A percentile compares a stretch with the other conserved stretches of the same genome.
Evolutionary conservation across 2,797 vertebrate genomes (phyloP).

Genomic region (Taenioides sp.): DNA sequence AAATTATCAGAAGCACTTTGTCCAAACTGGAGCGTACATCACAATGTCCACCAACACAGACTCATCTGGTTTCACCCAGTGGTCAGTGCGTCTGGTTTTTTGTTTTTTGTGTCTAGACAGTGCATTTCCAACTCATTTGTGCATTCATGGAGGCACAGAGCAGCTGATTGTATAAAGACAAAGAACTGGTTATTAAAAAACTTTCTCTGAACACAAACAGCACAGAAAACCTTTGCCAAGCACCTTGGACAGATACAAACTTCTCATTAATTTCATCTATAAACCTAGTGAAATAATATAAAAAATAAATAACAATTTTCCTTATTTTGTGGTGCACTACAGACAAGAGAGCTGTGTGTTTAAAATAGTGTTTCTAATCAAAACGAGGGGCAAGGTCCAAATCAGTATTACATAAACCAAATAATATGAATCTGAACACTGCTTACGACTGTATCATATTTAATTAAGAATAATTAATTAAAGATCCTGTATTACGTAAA

Average conservation of each 20-base stretch:
- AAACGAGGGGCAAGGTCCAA: too few relatives aligned
- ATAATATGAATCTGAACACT: too few relatives aligned
- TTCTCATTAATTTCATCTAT: too few relatives aligned
- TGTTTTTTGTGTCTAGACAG: conserved; percentile 7
- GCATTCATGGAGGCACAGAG: not conserved
- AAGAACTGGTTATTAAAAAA: not conserved
- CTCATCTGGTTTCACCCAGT: not conserved
- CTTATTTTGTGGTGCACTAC: too few relatives aligned
- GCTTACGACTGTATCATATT: too few relatives aligned
- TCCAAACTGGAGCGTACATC: not conserved
- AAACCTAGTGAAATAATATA: too few relatives aligned
- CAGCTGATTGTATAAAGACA: not conserved
- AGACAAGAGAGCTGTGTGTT: too few relatives aligned
- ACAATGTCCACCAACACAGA: not conserved
- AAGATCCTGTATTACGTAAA: too few relatives aligned
- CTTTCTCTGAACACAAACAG: not conserved
- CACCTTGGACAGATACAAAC: not conserved
- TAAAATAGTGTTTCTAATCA: too few relatives aligned
- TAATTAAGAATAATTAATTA: too few relatives aligned
- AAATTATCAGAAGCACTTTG: not conserved
- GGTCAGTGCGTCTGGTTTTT: not conserved
- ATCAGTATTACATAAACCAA: too few relatives aligned
- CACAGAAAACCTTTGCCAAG: not conserved
- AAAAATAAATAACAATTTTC: too few relatives aligned
- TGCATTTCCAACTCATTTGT: not conserved